These are phyloP conservation scores for Isaurus tuberculatus DNA, from an alignment of 92 coral and sea anemone genomes.

Conservation along the genomic window DNA sequence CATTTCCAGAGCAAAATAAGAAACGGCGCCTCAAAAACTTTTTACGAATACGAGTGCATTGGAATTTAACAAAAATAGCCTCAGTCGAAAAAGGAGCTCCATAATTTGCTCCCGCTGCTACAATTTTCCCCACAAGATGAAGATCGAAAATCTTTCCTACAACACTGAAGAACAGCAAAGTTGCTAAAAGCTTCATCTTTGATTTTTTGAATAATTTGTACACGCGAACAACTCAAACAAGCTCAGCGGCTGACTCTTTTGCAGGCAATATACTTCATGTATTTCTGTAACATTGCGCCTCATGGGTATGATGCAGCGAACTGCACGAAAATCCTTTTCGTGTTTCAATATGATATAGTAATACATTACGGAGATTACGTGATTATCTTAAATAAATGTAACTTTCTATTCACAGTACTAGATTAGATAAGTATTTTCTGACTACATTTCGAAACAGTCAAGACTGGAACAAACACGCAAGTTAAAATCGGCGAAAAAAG, in stretches of 20 bases:
- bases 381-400: conserved; percentile 13
- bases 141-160: conserved; percentile 13
- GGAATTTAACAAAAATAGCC: conserved; percentile 6
- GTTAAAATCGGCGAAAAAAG: too few species aligned
- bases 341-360: conserved; percentile 24
- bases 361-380: conserved; percentile 13
- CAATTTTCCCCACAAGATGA: conserved; percentile 13
- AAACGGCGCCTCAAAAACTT: conserved; percentile 10
- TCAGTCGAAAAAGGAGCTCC: conserved; percentile 15
- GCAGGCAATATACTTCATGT: conserved; percentile 21
- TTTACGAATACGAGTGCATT: background rate
- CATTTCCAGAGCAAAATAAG: conserved; percentile 17
- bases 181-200: conserved; percentile 26
- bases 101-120: conserved; percentile 14
- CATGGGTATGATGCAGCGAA: conserved; percentile 28
- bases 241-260: conserved; percentile 21
- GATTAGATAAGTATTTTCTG: too few species aligned
- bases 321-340: conserved; percentile 27
- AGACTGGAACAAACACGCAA: too few species aligned
- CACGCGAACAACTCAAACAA: conserved; percentile 29
- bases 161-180: conserved; percentile 14
- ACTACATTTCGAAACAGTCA: too few species aligned
- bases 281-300: conserved; percentile 25
- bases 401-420: conserved; percentile 20
- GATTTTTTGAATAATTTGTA: background rate